Evolutionary conservation across 1,140 invertebrate genomes (phyloP), one percentile per base, ranked within the genome.

Genomic region (Dendroctonus valens): DNA sequence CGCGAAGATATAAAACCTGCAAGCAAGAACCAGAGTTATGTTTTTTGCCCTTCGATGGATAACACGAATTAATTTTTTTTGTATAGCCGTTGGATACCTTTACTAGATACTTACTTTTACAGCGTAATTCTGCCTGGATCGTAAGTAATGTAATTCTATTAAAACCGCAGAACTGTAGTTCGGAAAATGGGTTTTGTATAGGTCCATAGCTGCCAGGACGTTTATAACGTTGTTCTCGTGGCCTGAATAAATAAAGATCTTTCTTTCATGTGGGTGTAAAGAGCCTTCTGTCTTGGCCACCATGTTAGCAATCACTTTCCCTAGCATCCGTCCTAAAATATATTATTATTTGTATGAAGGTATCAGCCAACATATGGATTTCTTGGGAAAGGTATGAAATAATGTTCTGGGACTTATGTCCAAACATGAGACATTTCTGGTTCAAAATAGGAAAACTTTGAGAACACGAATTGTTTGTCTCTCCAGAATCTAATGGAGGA

Each of bases 141-240:
- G 85, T 44, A 87, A 67, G 51, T 72, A 66, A 65, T 75, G 73
- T 12, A 80, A 65, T 66, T 81, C 80, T 7, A 80, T 12, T 48
- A 80, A 70, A 7, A 79, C 67, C 6, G 75, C 75, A 37, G 79
- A 73, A 6, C 77, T 76, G 65, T 79, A 81, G 11, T 75, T 71
- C 5, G 79, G 80, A 62, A 78, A 73, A 50, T 76, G 75, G 5
- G 73, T 67, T 52, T 87, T 78, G 73, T 84, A 91, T 0, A 88
- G 81, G 6, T 82, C 81, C 11, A 90, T 41, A 26, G 68, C 68
- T 7, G 68, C 78, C 67, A 91, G 79, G 7, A 91, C 68, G 11
- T 83, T 83, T 0, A 85, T 83, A 5, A 92, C 79, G 38, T 87
- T 90, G 51, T 86, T 86, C 74, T 92, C 90, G 74, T 91, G 89